phyloP scores from a whole-genome alignment of 2,797 vertebrate genomes.

The Crax fasciolata region DNA sequence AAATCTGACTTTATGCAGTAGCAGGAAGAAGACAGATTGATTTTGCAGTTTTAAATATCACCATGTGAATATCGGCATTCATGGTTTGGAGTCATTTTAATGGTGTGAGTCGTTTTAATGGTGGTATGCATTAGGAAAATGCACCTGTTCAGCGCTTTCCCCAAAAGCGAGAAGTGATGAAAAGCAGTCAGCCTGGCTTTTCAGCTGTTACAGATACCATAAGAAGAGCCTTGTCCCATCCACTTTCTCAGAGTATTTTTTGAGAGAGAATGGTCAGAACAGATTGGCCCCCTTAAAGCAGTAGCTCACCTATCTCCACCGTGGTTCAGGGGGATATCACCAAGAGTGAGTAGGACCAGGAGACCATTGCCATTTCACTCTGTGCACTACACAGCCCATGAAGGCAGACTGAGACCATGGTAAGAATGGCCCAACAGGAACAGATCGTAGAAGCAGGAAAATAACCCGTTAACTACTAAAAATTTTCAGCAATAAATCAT shows the following conservation, averaged over 20 bases:
- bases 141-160: fast-evolving
- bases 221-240: not conserved
- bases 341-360: not conserved
- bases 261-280: not conserved
- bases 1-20: not conserved
- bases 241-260: not conserved
- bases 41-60: not conserved
- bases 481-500: not conserved
- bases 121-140: fast-evolving
- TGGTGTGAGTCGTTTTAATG: not conserved
- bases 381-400: not conserved
- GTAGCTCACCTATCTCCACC: not conserved
- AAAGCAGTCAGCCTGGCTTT: not conserved
- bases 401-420: not conserved
- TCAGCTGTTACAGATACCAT: not conserved
- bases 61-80: not conserved
- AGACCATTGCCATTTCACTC: not conserved
- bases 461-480: not conserved
- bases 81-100: not conserved
- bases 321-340: not conserved
- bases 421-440: not conserved
- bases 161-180: not conserved
- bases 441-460: not conserved
- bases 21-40: not conserved
- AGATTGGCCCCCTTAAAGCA: not conserved